Base-by-base conservation (phyloP, 1,140 invertebrate species). In the Drosophila littoralis region DNA sequence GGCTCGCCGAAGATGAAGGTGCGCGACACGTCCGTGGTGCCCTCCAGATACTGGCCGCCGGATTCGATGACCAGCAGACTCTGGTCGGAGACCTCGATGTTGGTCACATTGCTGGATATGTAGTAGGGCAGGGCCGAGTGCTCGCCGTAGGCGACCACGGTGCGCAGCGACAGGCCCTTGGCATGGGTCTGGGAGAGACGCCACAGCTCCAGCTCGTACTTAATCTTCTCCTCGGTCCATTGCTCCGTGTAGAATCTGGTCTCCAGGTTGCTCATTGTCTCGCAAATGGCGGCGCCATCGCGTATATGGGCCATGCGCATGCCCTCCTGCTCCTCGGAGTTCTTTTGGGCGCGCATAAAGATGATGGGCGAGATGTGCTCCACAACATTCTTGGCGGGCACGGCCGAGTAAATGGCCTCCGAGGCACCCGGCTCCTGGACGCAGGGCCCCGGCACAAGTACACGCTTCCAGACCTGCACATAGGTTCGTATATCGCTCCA, bases 91-190 rank as follows among this genome's bases (percentile, higher is more conserved):
- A 99, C 95, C n/a, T 92, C 79, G 48, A 94, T 92, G 85, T 96
- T 96, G 7, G 97, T 97, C 17, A 94, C 94, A 67, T 95, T 94
- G 12, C 94, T 95, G 0, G 97, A 96, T 68, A 95, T 94, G 92
- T 99, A 99, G 92, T 99, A 98, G 6, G 98, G 97, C 35, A 98
- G 93, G 0, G 98, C 97, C 0, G 95, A 97, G 93, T 99, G 97
- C 9, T 96, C 93, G 0, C 98, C 98, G 83, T 96, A 98, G 1
- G 96, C 97, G 2, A 96, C 97, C 51, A 99, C 98, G 0, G 98
- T 99, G 32, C 95, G 93, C 93, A 99, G 98, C 7, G 96, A 94
- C 33, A 96, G 93, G 0, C 97, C 96, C 64, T 94, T 94, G 92
- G 94, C 96, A 61, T 93, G 93, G 57, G 94, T 93, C 89, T 97